These are phyloP conservation scores for Beaufortia kweichowensis DNA, from an alignment of 2,113 vertebrate species.

Conservation along the genomic window DNA sequence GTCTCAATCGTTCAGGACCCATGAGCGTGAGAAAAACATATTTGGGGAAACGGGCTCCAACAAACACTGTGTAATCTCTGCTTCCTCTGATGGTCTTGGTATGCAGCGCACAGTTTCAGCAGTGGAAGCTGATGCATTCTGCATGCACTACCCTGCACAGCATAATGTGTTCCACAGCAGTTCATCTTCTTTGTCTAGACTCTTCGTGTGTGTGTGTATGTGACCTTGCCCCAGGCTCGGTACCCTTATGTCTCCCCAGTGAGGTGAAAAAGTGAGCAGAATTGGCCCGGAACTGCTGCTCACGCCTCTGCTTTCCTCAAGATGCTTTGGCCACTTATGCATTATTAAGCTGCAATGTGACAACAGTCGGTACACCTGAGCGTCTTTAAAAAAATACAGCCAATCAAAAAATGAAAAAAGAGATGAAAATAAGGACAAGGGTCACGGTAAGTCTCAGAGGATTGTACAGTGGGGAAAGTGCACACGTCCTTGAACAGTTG, in stretches of 20 bases:
- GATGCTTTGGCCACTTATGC: slow-evolving; percentile 42
- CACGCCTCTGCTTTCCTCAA: slow-evolving; percentile 18
- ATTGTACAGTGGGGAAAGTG: background rate
- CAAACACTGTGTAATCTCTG: slow-evolving; percentile 28
- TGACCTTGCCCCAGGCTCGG: slow-evolving; percentile 25
- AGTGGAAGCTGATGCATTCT: slow-evolving; percentile 14
- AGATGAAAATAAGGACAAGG: slow-evolving; percentile 30
- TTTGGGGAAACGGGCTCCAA: slow-evolving; percentile 19
- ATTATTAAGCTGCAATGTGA: slow-evolving; percentile 50
- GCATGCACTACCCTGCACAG: slow-evolving; percentile 18
- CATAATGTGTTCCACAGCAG: slow-evolving; percentile 4
- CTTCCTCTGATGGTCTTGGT: slow-evolving; percentile 24
- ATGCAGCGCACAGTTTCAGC: slow-evolving; percentile 14
- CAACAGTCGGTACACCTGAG: slow-evolving; percentile 28
- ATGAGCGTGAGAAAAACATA: slow-evolving; percentile 40
- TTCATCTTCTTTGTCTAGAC: slow-evolving; percentile 6
- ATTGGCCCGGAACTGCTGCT: slow-evolving; percentile 15
- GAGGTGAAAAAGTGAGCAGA: slow-evolving; percentile 35
- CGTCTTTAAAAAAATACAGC: slow-evolving; percentile 50
- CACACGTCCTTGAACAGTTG: slow-evolving; percentile 22
- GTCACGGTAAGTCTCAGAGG: background rate
- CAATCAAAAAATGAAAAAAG: slow-evolving; percentile 44
- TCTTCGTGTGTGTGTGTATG: background rate
- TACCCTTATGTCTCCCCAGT: slow-evolving; percentile 26
- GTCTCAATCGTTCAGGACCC: slow-evolving; percentile 10